Evolutionary conservation across 37 sponge, comb jelly and placozoan species (phyloP).

Genomic region (Tethya wilhelma): DNA sequence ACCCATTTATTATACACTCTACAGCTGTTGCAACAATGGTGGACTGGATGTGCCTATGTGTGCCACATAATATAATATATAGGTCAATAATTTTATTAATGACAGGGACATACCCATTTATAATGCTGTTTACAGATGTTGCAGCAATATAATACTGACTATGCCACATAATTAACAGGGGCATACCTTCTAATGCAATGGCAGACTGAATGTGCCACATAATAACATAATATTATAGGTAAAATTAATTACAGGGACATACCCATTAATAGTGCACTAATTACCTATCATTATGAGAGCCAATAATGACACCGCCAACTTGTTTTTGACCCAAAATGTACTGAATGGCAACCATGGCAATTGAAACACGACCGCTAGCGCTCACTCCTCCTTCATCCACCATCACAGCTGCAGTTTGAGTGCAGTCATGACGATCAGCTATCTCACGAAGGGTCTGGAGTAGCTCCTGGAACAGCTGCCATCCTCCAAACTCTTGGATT

Average conservation of each 20-base stretch:
- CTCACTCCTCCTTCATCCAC: too few relatives aligned
- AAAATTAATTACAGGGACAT: neutral
- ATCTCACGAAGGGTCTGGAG: constrained; percentile 32
- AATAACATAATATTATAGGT: neutral
- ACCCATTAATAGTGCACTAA: neutral
- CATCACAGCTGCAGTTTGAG: neutral
- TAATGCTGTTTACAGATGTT: constrained; percentile 6
- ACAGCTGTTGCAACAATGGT: constrained; percentile 14
- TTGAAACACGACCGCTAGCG: constrained; percentile 3
- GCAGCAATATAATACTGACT: constrained; percentile 11
- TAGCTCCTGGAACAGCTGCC: constrained; percentile 66
- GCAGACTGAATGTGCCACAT: too few relatives aligned
- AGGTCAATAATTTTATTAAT: neutral
- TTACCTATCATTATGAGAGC: constrained; percentile 33
- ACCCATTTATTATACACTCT: constrained; percentile 15
- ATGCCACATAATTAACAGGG: too few relatives aligned
- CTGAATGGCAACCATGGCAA: constrained; percentile 71
- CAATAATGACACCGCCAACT: constrained; percentile 58
- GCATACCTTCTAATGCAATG: too few relatives aligned
- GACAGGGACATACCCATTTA: neutral
- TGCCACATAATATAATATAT: too few relatives aligned
- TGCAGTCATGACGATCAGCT: constrained; percentile 40
- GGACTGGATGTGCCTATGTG: constrained; percentile 27
- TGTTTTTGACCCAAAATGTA: constrained; percentile 29
- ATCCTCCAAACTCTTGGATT: constrained; percentile 67